phyloP scores from a whole-genome alignment of 2,797 vertebrate species.

The Catamblyrhynchus diadema region DNA sequence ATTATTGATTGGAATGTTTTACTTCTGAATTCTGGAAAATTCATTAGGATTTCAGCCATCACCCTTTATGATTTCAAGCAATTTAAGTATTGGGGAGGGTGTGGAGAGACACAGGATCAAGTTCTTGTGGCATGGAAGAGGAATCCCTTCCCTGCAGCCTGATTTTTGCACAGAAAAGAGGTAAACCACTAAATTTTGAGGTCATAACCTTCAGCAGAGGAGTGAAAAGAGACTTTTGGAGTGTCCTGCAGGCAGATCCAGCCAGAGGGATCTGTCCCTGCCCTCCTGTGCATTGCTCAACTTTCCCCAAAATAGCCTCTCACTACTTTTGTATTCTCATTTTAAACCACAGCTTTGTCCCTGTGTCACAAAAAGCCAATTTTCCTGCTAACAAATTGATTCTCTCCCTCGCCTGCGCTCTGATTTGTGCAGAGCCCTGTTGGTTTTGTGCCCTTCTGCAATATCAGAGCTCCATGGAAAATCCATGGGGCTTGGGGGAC shows the following conservation, averaged over 20 bases:
- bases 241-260: neutral
- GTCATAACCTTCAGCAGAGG: neutral
- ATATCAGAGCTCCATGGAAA: neutral
- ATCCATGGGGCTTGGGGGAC: neutral
- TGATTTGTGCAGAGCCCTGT: constrained; percentile 38
- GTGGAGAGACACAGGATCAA: neutral
- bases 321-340: neutral
- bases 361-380: constrained; percentile 45
- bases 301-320: constrained; percentile 36
- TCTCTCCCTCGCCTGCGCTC: constrained; percentile 28
- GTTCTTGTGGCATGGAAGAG: neutral
- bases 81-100: neutral
- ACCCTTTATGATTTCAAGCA: neutral
- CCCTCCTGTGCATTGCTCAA: neutral
- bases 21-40: neutral
- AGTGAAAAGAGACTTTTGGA: neutral
- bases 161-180: neutral
- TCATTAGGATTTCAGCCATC: neutral
- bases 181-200: neutral
- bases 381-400: constrained; percentile 34
- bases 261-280: neutral
- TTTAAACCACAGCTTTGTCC: constrained; percentile 24
- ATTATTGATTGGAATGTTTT: constrained; percentile 25
- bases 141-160: neutral
- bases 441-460: constrained; percentile 24